Conservation (phyloP, 2,113 vertebrate genomes). For the Callorhinus ursinus region DNA sequence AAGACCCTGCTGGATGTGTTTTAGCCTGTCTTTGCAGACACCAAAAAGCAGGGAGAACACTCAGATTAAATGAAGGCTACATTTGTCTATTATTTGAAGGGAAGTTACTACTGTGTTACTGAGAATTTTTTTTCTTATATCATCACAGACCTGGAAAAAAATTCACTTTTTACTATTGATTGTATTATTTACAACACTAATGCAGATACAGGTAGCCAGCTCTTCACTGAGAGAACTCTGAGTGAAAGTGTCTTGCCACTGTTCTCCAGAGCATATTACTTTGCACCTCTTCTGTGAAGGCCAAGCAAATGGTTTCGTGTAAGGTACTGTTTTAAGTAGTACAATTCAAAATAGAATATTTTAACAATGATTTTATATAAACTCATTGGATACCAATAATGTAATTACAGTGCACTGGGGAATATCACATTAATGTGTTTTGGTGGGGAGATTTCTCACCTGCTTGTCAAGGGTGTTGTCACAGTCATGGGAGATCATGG, state of each 20-base stretch:
- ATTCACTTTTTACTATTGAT: not conserved
- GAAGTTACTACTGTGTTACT: not conserved
- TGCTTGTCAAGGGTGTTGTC: not conserved
- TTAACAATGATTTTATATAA: not conserved
- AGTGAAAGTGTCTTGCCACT: not conserved
- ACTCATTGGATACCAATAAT: not conserved
- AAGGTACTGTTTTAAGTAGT: not conserved
- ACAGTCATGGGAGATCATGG: not conserved
- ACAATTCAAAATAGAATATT: not conserved
- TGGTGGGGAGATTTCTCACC: not conserved
- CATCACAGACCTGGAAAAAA: conserved; percentile 31
- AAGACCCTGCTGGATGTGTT: too few relatives aligned
- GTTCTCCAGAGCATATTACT: not conserved
- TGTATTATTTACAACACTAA: not conserved
- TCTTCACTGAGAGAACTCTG: not conserved
- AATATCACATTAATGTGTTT: not conserved
- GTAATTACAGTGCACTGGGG: not conserved
- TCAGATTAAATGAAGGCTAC: conserved; percentile 48
- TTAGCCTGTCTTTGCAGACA: too few relatives aligned
- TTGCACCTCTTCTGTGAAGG: not conserved
- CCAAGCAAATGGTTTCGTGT: not conserved
- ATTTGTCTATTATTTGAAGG: conserved; percentile 49
- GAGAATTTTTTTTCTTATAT: conserved; percentile 23
- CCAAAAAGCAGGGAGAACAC: conserved; percentile 34
- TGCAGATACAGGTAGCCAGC: not conserved